Percentiles rank a stretch among this genome's conserved stretches.
Evolutionary conservation across 2,113 vertebrate species (phyloP).

Genomic region (Rhizomys pruinosus): DNA sequence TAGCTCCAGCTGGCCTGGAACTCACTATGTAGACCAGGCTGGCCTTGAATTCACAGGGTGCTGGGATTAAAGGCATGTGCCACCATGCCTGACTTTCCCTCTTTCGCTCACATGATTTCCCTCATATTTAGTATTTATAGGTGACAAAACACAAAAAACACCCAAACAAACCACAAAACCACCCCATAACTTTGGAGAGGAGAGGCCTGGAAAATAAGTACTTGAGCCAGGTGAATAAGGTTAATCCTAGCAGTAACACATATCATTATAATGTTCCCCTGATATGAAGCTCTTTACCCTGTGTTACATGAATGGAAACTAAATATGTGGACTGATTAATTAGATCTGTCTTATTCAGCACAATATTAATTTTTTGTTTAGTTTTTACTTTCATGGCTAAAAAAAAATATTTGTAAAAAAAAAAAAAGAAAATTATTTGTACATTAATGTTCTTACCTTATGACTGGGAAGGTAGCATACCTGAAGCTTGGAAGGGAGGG

Average conservation of each 20-base stretch:
- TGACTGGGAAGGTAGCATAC: background rate
- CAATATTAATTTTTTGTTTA: conserved; percentile 23
- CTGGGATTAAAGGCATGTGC: no score
- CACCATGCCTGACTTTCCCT: no score
- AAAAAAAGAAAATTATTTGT: background rate
- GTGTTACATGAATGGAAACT: conserved; percentile 28
- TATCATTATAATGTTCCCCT: background rate
- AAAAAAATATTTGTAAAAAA: no score
- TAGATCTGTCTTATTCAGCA: conserved; percentile 11
- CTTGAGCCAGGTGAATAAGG: background rate
- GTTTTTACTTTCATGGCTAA: conserved; percentile 45
- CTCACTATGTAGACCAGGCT: no score
- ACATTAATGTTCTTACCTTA: background rate
- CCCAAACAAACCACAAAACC: no score
- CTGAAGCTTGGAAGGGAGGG: conserved; percentile 3
- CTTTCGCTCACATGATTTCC: conserved; percentile 46
- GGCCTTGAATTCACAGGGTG: no score
- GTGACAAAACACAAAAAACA: no score
- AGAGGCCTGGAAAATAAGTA: background rate
- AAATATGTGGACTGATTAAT: background rate
- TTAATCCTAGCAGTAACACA: background rate
- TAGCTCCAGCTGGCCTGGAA: no score
- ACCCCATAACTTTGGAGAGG: background rate
- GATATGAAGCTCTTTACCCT: background rate
- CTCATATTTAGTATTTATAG: conserved; percentile 23